These are phyloP conservation scores for Arbacia lixula DNA, from an alignment of 53 echinoderm and acorn worm species.

Conservation along the genomic window DNA sequence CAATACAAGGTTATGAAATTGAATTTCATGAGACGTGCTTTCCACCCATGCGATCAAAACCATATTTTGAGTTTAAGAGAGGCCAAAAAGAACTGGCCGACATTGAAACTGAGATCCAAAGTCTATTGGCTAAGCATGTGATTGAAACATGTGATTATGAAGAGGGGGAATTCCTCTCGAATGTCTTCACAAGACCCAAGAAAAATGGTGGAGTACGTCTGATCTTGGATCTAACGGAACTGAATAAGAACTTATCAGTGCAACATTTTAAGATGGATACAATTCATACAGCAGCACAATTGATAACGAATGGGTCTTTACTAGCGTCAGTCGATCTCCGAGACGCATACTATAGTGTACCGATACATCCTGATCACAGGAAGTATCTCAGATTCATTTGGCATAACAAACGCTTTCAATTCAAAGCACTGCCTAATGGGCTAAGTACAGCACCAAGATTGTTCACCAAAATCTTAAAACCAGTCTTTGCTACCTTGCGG, in stretches of 20 bases:
- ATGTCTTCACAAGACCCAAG: conserved; percentile 71
- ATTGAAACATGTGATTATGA: conserved; percentile 49
- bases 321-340: conserved; percentile 71
- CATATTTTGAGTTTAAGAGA: no score
- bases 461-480: conserved; percentile 68
- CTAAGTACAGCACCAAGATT: conserved; percentile 63
- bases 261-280: no score
- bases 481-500: conserved; percentile 14
- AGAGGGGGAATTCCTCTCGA: conserved; percentile 62
- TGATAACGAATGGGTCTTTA: conserved; percentile 36
- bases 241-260: conserved; percentile 61
- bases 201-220: conserved; percentile 63
- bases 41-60: no score
- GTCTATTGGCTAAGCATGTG: not conserved
- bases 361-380: conserved; percentile 38
- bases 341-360: conserved; percentile 77
- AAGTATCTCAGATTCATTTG: conserved; percentile 69
- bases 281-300: conserved; percentile 48
- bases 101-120: conserved; percentile 54
- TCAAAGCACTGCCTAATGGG: conserved; percentile 61
- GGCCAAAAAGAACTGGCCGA: no score
- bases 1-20: no score
- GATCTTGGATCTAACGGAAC: conserved; percentile 48
- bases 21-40: no score
- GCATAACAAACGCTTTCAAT: conserved; percentile 51